phyloP scores from a whole-genome alignment of 2,797 vertebrate species.

The Peromyscus attwateri region DNA sequence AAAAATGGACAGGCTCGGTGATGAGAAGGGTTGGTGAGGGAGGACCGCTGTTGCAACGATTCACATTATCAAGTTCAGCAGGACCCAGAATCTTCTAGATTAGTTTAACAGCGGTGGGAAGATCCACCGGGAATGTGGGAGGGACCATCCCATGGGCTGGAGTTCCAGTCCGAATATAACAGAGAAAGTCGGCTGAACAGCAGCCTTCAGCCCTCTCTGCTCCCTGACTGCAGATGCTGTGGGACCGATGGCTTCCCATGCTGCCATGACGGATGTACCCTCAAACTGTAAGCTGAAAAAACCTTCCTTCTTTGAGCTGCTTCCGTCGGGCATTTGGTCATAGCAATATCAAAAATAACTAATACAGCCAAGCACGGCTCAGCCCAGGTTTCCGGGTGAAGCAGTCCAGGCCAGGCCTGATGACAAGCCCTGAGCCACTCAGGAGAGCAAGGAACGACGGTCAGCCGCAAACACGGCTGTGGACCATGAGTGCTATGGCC shows the following conservation, averaged over 20 bases:
- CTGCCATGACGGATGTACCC: background rate
- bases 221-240: background rate
- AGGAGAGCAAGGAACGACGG: background rate
- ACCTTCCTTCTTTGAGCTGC: background rate
- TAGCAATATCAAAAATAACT: background rate
- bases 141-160: background rate
- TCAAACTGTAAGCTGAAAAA: no score
- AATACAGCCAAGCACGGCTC: fast-evolving
- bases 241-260: background rate
- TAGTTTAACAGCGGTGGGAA: background rate
- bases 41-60: no score
- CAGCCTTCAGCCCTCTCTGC: background rate
- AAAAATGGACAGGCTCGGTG: background rate
- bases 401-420: background rate
- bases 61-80: background rate
- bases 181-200: background rate
- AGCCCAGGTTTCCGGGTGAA: background rate
- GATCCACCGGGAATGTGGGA: background rate
- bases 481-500: background rate
- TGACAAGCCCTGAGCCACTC: background rate
- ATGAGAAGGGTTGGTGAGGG: background rate
- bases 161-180: background rate
- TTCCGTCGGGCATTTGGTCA: background rate
- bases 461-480: fast-evolving
- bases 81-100: background rate